These are phyloP conservation scores for Parazoanthus swiftii DNA, from an alignment of 92 coral and sea anemone species.

Conservation along the genomic window DNA sequence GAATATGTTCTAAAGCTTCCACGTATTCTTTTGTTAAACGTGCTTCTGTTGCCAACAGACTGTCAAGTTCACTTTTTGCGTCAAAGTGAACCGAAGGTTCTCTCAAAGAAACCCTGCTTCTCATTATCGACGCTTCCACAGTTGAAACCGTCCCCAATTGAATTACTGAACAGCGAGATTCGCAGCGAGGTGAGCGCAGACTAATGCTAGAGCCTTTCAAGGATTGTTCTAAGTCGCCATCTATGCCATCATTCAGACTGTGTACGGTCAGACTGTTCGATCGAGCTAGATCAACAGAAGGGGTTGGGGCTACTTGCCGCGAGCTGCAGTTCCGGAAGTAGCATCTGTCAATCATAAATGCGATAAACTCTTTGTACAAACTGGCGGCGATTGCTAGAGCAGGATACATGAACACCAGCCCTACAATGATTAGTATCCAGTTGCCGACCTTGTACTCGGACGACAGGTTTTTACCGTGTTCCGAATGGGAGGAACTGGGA, in stretches of 20 bases:
- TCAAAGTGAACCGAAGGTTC: background rate
- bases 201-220: conserved; percentile 28
- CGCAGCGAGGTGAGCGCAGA: conserved; percentile 30
- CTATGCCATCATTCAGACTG: background rate
- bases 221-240: background rate
- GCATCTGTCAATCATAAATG: conserved; percentile 13
- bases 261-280: background rate
- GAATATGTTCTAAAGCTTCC: conserved; percentile 45
- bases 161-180: conserved; percentile 31
- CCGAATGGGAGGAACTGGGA: conserved; percentile 49
- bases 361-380: conserved; percentile 47
- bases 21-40: conserved; percentile 45
- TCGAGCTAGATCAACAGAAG: background rate
- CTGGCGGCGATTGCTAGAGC: conserved; percentile 61
- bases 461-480: conserved; percentile 47
- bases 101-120: conserved; percentile 39
- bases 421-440: conserved; percentile 58
- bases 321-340: conserved; percentile 3
- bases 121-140: conserved; percentile 51
- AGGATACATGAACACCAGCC: conserved; percentile 58
- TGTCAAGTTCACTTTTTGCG: conserved; percentile 42
- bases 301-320: conserved; percentile 24
- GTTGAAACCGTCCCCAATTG: conserved; percentile 48
- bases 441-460: conserved; percentile 60
- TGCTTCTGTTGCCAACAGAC: conserved; percentile 38